Evolutionary conservation across 1,140 invertebrate genomes (phyloP).

Genomic region (Nixonia krombeini): DNA sequence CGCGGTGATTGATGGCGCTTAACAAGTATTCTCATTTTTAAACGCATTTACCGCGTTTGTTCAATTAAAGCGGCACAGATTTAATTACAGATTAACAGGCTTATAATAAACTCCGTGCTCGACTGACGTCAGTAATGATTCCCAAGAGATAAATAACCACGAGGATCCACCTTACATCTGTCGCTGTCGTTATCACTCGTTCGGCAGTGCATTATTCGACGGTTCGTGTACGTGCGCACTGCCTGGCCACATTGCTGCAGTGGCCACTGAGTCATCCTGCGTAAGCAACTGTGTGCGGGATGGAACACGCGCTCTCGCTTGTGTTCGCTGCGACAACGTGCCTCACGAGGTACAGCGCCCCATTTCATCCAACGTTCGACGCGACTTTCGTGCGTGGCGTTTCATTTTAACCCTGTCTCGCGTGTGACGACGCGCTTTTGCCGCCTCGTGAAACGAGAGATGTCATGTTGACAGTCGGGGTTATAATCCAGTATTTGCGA

Average conservation of each 20-base stretch:
- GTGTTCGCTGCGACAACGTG: constrained; percentile 13
- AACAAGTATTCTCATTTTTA: too few species aligned
- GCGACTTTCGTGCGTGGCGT: constrained; percentile 33
- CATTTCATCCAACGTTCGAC: constrained; percentile 42
- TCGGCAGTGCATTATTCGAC: constrained; percentile 52
- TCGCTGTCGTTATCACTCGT: constrained; percentile 57
- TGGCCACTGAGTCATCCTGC: constrained; percentile 57
- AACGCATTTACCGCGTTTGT: not conserved
- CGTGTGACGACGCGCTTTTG: constrained; percentile 42
- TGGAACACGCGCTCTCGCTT: constrained; percentile 34
- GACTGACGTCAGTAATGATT: constrained; percentile 37
- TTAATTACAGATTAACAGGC: constrained; percentile 41
- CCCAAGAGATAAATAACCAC: constrained; percentile 39
- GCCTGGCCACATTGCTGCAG: constrained; percentile 36
- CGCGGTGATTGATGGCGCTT: constrained; percentile 8
- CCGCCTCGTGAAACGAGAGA: constrained; percentile 15
- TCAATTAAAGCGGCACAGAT: constrained; percentile 40
- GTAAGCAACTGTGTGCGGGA: constrained; percentile 52
- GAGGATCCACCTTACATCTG: constrained; percentile 32
- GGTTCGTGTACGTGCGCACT: constrained; percentile 32
- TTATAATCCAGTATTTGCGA: constrained; percentile 17
- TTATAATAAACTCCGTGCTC: constrained; percentile 33
- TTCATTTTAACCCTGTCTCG: constrained; percentile 29
- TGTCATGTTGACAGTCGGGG: not conserved
- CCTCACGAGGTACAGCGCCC: constrained; percentile 2